These are phyloP conservation scores for Oryzias curvinotus DNA, from an alignment of 2,113 vertebrate species.

Conservation along the genomic window DNA sequence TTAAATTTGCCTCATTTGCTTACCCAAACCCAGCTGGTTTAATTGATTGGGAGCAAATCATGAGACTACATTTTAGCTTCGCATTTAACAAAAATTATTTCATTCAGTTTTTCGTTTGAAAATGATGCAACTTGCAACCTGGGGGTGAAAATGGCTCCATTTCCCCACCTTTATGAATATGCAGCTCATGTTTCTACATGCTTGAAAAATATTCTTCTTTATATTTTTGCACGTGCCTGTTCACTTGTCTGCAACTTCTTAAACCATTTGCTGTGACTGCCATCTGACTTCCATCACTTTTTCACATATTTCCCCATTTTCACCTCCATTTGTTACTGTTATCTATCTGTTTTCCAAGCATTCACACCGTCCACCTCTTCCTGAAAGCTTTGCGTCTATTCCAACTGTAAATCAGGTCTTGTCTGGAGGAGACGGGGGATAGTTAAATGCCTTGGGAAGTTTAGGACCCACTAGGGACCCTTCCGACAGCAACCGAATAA, in stretches of 20 bases:
- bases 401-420: conserved; percentile 45
- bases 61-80: no score
- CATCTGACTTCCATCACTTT: background rate
- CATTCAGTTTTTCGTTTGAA: no score
- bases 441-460: conserved; percentile 63
- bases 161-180: no score
- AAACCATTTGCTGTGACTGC: conserved; percentile 18
- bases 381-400: conserved; percentile 19
- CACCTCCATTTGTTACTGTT: conserved; percentile 11
- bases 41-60: no score
- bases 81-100: no score
- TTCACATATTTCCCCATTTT: conserved; percentile 13
- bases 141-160: no score
- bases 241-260: background rate
- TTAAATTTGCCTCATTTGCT: no score
- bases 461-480: conserved; percentile 61
- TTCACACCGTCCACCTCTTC: background rate
- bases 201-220: no score
- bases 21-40: no score
- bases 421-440: conserved; percentile 49
- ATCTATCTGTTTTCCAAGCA: conserved; percentile 1
- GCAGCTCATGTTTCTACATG: no score
- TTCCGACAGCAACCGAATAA: conserved; percentile 65
- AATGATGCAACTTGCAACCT: no score
- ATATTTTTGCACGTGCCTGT: no score